phyloP scores from a whole-genome alignment of 2,797 vertebrate species.

The Alca torda region DNA sequence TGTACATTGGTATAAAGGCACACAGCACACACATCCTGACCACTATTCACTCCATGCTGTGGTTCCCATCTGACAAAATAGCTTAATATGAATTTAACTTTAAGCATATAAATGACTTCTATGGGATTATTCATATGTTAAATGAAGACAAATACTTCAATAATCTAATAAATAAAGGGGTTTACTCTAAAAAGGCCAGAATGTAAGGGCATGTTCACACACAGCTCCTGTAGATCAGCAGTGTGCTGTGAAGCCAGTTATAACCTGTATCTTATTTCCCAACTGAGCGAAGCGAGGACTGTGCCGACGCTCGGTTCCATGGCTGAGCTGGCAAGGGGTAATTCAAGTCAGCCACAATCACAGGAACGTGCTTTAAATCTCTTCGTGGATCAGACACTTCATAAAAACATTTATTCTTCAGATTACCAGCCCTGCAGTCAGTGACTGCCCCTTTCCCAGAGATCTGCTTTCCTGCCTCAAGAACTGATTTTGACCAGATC shows the following conservation, averaged over 20 bases:
- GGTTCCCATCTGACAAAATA: not conserved
- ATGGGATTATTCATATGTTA: not conserved
- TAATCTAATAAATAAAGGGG: not conserved
- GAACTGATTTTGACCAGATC: not conserved
- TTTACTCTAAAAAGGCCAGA: not conserved
- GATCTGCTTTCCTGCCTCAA: not conserved
- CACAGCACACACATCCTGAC: not conserved
- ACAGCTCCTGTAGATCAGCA: not conserved
- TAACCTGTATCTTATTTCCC: not conserved
- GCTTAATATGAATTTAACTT: not conserved
- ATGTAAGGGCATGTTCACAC: not conserved
- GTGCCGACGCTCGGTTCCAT: not conserved
- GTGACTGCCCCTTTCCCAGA: not conserved
- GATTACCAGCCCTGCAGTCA: not conserved
- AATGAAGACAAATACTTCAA: not conserved
- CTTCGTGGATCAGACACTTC: not conserved
- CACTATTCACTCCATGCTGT: not conserved
- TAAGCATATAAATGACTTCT: not conserved
- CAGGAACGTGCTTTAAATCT: not conserved
- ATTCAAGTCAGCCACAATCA: not conserved
- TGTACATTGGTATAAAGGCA: not conserved
- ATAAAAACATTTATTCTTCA: not conserved
- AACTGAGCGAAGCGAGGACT: not conserved
- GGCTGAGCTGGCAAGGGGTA: slow-evolving; percentile 1
- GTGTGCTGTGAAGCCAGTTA: not conserved